Percentiles rank a stretch among this genome's conserved stretches.
Evolutionary conservation across 2,113 vertebrate species (phyloP).

Genomic region (Ursus arctos): DNA sequence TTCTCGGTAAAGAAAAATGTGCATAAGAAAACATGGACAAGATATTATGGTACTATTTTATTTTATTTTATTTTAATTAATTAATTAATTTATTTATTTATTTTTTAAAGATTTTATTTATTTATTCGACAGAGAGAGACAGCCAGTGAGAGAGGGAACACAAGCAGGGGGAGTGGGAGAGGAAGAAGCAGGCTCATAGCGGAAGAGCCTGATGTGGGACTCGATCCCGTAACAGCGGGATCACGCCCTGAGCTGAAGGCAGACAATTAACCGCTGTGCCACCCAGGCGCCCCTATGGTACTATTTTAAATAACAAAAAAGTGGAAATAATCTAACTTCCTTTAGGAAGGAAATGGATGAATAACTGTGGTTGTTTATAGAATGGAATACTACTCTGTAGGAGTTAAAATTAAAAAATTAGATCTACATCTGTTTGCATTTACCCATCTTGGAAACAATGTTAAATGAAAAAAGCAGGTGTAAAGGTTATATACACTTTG

Average conservation of each 20-base stretch:
- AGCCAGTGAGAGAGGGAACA: no score
- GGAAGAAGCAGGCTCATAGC: no score
- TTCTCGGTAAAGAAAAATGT: conserved; percentile 21
- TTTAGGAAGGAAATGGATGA: conserved; percentile 36
- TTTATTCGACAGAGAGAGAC: no score
- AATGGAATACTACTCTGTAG: background rate
- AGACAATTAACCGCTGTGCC: no score
- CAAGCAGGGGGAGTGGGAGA: no score
- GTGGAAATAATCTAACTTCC: background rate
- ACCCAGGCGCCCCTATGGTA: background rate
- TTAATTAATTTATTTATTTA: no score
- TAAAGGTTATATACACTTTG: background rate
- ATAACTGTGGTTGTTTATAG: background rate
- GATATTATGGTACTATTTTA: no score
- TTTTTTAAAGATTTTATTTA: no score
- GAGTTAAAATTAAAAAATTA: conserved; percentile 45
- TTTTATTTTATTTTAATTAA: no score
- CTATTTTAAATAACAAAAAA: conserved; percentile 74
- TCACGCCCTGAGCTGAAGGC: no score
- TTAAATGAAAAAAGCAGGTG: conserved; percentile 22
- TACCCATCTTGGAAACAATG: conserved; percentile 23
- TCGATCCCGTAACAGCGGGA: no score
- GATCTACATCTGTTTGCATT: background rate
- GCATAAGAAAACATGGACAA: background rate
- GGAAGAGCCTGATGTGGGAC: no score